phyloP scores from a whole-genome alignment of 2,888 invertebrate species.

The Protodeltote pygarga region DNA sequence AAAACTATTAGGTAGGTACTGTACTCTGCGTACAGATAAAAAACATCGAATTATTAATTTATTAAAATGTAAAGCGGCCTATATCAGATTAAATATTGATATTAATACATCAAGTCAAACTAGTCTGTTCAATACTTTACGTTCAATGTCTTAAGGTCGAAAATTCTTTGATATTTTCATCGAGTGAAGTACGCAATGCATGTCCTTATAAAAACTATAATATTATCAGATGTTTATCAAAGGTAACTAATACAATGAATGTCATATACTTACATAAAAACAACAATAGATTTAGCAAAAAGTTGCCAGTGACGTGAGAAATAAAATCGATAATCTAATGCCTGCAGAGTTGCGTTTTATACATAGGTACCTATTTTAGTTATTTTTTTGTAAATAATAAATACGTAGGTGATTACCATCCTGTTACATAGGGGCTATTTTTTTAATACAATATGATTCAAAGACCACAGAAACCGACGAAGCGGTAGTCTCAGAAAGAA shows the following conservation, averaged over 20 bases:
- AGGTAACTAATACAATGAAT: constrained; percentile 3
- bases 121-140: background rate
- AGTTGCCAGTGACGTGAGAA: background rate
- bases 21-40: background rate
- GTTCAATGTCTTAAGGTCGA: background rate
- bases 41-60: background rate
- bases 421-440: too few relatives aligned
- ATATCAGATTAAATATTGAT: too few relatives aligned
- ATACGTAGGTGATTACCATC: too few relatives aligned
- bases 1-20: background rate
- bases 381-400: too few relatives aligned
- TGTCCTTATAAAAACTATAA: background rate
- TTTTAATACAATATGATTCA: too few relatives aligned
- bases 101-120: too few relatives aligned
- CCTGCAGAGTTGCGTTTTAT: too few relatives aligned
- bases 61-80: too few relatives aligned
- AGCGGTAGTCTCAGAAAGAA: too few relatives aligned
- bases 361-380: too few relatives aligned
- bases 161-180: background rate
- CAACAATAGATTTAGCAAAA: constrained; percentile 15
- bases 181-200: background rate
- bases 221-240: constrained; percentile 10
- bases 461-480: too few relatives aligned
- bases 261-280: constrained; percentile 13
- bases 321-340: too few relatives aligned